A percentile compares a stretch with the other conserved stretches of the same genome.
Evolutionary conservation across 2,888 invertebrate genomes (phyloP).

Genomic region (Hirtodrosophila alboralis): DNA sequence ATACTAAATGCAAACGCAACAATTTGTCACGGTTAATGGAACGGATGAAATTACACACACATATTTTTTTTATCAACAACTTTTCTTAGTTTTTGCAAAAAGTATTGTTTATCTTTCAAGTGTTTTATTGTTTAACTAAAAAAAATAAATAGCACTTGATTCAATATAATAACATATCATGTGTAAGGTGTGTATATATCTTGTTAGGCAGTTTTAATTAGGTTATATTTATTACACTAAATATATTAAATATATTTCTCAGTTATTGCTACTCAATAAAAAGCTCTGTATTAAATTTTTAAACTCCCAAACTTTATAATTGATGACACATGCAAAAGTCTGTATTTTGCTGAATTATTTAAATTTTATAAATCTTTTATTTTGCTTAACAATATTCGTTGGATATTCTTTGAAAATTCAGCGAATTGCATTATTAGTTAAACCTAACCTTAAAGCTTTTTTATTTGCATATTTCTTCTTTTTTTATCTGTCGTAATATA

Average conservation of each 20-base stretch:
- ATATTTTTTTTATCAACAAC: conserved; percentile 20
- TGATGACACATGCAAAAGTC: too few relatives aligned
- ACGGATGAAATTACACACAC: conserved; percentile 40
- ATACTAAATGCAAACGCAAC: conserved; percentile 17
- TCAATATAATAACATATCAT: too few relatives aligned
- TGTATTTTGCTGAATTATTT: not conserved
- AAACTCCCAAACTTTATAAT: too few relatives aligned
- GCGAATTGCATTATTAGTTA: conserved; percentile 16
- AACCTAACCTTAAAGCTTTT: conserved; percentile 39
- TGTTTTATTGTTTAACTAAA: not conserved
- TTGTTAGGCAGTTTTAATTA: too few relatives aligned
- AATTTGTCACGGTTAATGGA: conserved; percentile 40
- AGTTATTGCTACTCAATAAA: too few relatives aligned
- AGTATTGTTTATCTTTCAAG: conserved; percentile 16
- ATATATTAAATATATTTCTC: too few relatives aligned
- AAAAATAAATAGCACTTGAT: conserved; percentile 6
- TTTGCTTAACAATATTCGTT: too few relatives aligned
- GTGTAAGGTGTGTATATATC: too few relatives aligned
- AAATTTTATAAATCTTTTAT: not conserved
- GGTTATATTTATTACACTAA: too few relatives aligned
- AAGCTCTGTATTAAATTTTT: too few relatives aligned
- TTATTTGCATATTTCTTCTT: conserved; percentile 19
- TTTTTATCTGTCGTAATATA: conserved; percentile 16
- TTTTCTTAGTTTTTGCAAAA: too few relatives aligned
- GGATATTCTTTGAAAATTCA: too few relatives aligned